Percentiles rank a stretch among this genome's conserved stretches.
phyloP scores from a whole-genome alignment of 2,797 vertebrate species.

The Botia almorhae region DNA sequence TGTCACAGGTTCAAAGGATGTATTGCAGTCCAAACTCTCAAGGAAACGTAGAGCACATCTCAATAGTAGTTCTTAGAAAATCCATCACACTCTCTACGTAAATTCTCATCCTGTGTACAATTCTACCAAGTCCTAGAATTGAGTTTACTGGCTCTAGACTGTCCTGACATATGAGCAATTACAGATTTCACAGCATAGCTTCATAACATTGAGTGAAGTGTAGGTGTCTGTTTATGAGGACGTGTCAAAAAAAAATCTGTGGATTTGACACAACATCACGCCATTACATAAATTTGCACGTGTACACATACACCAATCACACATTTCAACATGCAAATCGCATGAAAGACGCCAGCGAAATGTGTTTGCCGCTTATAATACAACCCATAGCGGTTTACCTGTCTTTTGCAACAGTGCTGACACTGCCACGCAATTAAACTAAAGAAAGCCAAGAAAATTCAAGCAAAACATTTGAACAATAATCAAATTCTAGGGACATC shows the following conservation, averaged over 20 bases:
- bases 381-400: neutral
- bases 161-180: conserved; percentile 45
- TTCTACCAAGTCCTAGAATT: conserved; percentile 16
- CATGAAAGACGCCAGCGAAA: conserved; percentile 28
- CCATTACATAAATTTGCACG: conserved; percentile 34
- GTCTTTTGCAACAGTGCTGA: neutral
- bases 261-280: conserved; percentile 45
- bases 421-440: neutral
- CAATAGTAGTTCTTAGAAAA: neutral
- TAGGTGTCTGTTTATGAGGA: conserved; percentile 46
- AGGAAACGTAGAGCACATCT: neutral
- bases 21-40: conserved; percentile 5
- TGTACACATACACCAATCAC: conserved; percentile 17
- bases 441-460: neutral
- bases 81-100: neutral
- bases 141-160: conserved; percentile 12
- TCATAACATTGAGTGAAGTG: conserved; percentile 47
- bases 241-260: conserved; percentile 43
- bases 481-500: neutral
- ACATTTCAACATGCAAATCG: conserved; percentile 39
- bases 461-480: conserved; percentile 7
- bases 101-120: neutral
- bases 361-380: conserved; percentile 25
- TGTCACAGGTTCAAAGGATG: conserved; percentile 32
- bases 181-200: conserved; percentile 42